Conservation (phyloP, 1,140 invertebrate genomes). For the Aphaenogaster floridana region DNA sequence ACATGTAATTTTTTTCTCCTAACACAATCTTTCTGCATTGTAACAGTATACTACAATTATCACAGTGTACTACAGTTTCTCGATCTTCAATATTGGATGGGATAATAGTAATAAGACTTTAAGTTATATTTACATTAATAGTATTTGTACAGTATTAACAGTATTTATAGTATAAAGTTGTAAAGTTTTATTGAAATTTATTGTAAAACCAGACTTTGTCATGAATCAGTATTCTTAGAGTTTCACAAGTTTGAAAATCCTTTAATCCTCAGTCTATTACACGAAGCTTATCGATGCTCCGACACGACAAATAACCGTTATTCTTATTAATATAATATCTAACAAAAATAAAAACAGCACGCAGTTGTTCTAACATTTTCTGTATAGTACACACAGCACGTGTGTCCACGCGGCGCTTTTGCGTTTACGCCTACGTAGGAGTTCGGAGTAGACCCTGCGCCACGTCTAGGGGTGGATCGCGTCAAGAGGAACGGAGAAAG, state of each 20-base stretch:
- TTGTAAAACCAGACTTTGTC: neutral
- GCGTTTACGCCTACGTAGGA: slow-evolving; percentile 22
- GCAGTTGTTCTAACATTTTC: neutral
- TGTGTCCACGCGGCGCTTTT: slow-evolving; percentile 19
- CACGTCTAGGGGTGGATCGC: slow-evolving; percentile 65
- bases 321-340: neutral
- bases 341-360: neutral
- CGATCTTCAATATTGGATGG: neutral
- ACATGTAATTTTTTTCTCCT: neutral
- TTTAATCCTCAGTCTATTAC: neutral
- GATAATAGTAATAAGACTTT: neutral
- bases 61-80: neutral
- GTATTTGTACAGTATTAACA: too few relatives aligned
- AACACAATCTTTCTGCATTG: neutral
- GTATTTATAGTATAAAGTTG: too few relatives aligned
- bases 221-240: neutral
- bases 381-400: neutral
- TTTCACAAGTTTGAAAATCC: neutral
- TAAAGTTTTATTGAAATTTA: neutral
- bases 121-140: neutral
- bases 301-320: neutral
- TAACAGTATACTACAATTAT: neutral
- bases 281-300: neutral
- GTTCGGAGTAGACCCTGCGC: slow-evolving; percentile 35
- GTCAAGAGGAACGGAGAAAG: slow-evolving; percentile 44